Conservation (phyloP, 2,888 invertebrate genomes). For the Microdon myrmicae region DNA sequence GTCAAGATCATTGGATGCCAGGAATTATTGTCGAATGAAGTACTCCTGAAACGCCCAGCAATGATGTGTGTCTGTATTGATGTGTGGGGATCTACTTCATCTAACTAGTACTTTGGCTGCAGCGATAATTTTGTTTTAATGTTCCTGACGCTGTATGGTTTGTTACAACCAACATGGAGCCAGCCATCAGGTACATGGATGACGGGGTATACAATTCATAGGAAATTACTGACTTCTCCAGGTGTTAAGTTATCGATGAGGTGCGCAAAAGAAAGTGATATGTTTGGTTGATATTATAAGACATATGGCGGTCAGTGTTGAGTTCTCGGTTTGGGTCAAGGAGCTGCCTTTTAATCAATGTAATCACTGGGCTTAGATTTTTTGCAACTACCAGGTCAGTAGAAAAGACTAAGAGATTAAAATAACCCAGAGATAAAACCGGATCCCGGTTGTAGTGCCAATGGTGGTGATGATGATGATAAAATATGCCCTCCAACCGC, state of each 20-base stretch:
- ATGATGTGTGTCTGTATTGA: slow-evolving; percentile 47
- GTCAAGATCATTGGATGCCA: slow-evolving; percentile 35
- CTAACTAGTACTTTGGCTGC: slow-evolving; percentile 41
- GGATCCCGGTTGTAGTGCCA: no score
- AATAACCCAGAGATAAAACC: no score
- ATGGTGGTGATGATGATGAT: no score
- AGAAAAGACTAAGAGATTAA: no score
- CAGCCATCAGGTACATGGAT: not conserved
- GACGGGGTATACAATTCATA: not conserved
- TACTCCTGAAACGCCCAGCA: slow-evolving; percentile 42
- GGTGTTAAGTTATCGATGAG: slow-evolving; percentile 48
- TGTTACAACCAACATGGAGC: not conserved
- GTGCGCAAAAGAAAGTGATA: slow-evolving; percentile 40
- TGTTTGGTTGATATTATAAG: slow-evolving; percentile 7
- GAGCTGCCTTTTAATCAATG: slow-evolving; percentile 1
- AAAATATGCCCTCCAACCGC: no score
- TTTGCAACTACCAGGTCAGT: not conserved
- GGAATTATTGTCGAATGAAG: slow-evolving; percentile 48
- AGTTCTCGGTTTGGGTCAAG: slow-evolving; percentile 2
- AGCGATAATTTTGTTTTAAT: slow-evolving; percentile 51
- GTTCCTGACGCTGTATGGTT: slow-evolving; percentile 27
- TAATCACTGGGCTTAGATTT: not conserved
- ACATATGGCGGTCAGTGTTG: not conserved
- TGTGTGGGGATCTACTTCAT: slow-evolving; percentile 42
- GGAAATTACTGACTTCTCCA: slow-evolving; percentile 39